Base-by-base conservation (phyloP, 2,797 vertebrate species). In the Leptatherina wallacei region DNA sequence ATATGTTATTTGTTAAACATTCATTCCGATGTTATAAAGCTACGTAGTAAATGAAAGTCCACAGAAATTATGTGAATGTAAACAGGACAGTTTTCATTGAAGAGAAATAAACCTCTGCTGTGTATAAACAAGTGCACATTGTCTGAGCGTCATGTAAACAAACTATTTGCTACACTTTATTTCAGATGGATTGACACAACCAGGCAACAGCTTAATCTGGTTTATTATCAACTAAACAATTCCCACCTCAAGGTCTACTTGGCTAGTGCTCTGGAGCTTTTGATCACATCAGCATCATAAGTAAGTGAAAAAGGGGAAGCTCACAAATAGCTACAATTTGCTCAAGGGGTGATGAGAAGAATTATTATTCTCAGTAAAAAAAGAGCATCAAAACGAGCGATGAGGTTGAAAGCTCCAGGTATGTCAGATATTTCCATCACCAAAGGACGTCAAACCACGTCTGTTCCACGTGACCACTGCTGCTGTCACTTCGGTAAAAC, bases 381-480 rank as follows among this genome's bases (percentile, higher is more conserved):
- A 24, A 54, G 10, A 10, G 2, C 10, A 24, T 29, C 11, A 27
- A 51, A 30, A 55, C 24, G 6, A 55, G 27, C 13, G 6, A 27
- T 7, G 52, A 30, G 11, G 52, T 16, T 16, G 14, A 14, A 27
- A 2, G 2, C 27, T 29, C 0, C 5, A 16, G 13, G 6, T 22
- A 49, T 61, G 22, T 42, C 52, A 63, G 18, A 22, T 56, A 27
- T 58, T 35, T 65, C 18, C 18, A 63, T 32, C 62, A 20, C 1
- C 13, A 38, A 16, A 35, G n/a, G 30, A 47, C 44, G 36, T 57
- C 61, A 47, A 36, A 4, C 0, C 54, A 13, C 36, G 68, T 20
- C 44, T 29, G 61, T 33, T 8, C 64, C 61, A 82, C 72, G 51
- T 80, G 71, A 82, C 47, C 29, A 29, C 27, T n/a, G 14, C n/a